Conservation (phyloP, 1,140 invertebrate species). For the Neotoxoptera formosana region DNA sequence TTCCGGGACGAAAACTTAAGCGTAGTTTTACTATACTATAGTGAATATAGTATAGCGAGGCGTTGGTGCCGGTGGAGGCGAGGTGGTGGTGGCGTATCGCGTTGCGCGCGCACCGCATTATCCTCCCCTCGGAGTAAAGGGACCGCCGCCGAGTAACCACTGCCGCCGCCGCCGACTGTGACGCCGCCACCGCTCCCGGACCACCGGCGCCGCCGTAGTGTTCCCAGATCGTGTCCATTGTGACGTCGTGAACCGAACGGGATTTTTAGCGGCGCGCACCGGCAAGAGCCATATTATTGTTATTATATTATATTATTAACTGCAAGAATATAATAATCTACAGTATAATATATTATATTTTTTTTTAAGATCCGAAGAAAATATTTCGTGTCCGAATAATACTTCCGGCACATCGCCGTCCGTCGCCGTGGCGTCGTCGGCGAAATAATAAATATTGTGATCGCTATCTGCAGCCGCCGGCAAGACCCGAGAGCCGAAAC, state of each 20-base stretch:
- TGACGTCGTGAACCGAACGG: constrained; percentile 30
- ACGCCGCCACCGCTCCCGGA: constrained; percentile 13
- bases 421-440: no score
- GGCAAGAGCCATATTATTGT: no score
- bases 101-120: constrained; percentile 34
- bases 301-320: no score
- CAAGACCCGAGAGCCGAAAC: neutral
- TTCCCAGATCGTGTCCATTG: constrained; percentile 40
- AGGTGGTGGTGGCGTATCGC: neutral
- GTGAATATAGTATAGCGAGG: neutral
- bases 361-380: no score
- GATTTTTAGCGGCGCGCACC: neutral
- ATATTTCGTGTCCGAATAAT: no score
- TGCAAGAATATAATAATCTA: no score
- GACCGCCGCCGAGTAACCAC: neutral
- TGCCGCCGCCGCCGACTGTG: constrained; percentile 35
- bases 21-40: neutral
- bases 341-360: no score
- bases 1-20: constrained; percentile 28
- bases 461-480: no score
- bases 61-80: neutral
- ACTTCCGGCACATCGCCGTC: no score
- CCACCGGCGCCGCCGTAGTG: constrained; percentile 35
- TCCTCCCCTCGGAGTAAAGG: constrained; percentile 46
- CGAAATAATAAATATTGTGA: no score